A percentile compares a stretch with the other conserved stretches of the same genome.
These are phyloP conservation scores for Falcunculus frontatus DNA, from an alignment of 2,113 vertebrate genomes.

Conservation along the genomic window DNA sequence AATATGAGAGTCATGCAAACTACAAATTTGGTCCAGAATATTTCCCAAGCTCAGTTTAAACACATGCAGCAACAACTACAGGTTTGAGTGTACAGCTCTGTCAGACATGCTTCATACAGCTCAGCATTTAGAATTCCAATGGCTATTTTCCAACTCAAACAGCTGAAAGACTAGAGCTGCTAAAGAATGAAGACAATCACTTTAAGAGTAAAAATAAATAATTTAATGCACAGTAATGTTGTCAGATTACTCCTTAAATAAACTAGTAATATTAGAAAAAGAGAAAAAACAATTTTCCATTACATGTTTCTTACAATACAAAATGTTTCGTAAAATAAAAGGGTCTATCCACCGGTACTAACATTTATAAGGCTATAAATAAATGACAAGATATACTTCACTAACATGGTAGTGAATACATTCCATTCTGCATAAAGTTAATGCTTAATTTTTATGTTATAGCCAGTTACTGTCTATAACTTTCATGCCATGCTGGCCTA, in stretches of 20 bases:
- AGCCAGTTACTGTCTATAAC: not conserved
- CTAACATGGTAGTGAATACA: not conserved
- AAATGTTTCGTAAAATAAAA: not conserved
- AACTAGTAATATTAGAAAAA: not conserved
- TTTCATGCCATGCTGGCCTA: rapidly evolving
- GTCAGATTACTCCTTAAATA: not conserved
- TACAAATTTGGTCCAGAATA: not conserved
- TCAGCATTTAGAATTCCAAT: not conserved
- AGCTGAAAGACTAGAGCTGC: not conserved
- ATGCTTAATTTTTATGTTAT: not conserved
- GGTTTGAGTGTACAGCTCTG: not conserved
- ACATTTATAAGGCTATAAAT: not conserved
- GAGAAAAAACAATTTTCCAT: not conserved
- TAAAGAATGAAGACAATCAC: not conserved
- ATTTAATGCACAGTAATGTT: not conserved
- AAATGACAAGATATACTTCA: not conserved
- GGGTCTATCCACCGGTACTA: not conserved
- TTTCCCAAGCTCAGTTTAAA: not conserved
- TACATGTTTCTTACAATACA: not conserved
- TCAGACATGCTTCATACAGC: not conserved
- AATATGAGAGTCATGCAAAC: not conserved
- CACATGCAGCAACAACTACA: not conserved
- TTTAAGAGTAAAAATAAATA: slow-evolving; percentile 31
- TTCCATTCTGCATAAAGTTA: not conserved
- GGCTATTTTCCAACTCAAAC: not conserved